phyloP scores from a whole-genome alignment of 1,140 invertebrate species.

The roundworm (Caenorhabditis elegans) region DNA sequence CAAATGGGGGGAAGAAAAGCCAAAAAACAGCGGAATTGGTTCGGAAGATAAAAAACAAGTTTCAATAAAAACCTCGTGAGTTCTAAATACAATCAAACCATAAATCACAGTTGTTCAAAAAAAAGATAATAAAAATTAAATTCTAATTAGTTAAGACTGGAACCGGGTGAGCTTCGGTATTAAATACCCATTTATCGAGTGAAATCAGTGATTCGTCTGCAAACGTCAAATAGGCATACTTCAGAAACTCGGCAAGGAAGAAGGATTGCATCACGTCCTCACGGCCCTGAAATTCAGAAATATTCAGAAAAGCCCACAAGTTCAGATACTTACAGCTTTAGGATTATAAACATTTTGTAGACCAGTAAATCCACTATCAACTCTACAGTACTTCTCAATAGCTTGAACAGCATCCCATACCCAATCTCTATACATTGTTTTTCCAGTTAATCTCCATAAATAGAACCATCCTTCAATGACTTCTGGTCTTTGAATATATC shows the following conservation, averaged over 20 bases:
- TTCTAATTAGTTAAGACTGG: conserved; percentile 42
- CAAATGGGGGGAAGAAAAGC: not conserved
- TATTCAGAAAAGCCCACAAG: not conserved
- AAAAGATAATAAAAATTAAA: not conserved
- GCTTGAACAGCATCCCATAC: conserved; percentile 92
- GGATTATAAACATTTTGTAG: conserved; percentile 89
- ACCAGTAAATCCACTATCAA: conserved; percentile 87
- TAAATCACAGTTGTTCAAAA: not conserved
- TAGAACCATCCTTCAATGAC: conserved; percentile 96
- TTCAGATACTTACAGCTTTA: conserved; percentile 69
- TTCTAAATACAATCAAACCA: not conserved
- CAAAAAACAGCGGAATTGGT: not conserved
- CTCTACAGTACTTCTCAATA: conserved; percentile 87
- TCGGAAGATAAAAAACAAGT: not conserved
- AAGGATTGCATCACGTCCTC: conserved; percentile 99
- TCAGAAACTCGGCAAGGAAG: conserved; percentile 89
- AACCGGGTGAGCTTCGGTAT: conserved; percentile 96
- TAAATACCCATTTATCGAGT: conserved; percentile 95
- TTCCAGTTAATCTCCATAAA: conserved; percentile 91
- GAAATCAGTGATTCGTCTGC: conserved; percentile 87
- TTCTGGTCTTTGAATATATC: conserved; percentile 93
- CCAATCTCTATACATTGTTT: conserved; percentile 94
- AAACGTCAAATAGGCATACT: conserved; percentile 96
- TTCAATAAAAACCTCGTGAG: not conserved
- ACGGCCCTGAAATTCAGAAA: conserved; percentile 70